Conservation (phyloP, 2,113 vertebrate genomes). For the Naja naja region DNA sequence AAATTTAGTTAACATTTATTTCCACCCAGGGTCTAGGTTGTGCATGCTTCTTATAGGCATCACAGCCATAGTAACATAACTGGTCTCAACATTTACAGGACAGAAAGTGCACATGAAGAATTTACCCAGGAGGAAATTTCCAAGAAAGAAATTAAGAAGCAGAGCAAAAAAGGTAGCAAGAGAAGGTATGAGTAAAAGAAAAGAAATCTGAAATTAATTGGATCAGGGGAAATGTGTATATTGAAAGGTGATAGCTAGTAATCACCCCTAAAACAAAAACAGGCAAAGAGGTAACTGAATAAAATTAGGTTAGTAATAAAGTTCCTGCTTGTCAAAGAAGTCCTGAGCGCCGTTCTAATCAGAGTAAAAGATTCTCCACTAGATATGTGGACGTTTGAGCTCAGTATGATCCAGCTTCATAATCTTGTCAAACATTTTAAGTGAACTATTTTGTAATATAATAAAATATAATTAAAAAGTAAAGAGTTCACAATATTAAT, state of each 20-base stretch:
- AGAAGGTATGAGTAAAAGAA: conserved; percentile 21
- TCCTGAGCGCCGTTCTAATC: too few species aligned
- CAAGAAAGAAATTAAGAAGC: conserved; percentile 27
- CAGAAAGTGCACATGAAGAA: conserved; percentile 24
- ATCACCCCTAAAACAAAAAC: background rate
- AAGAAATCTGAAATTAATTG: conserved; percentile 5
- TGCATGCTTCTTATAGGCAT: background rate
- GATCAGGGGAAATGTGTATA: background rate
- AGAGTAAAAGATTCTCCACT: background rate
- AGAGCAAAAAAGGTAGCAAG: conserved; percentile 27
- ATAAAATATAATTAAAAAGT: background rate
- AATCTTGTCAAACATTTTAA: background rate
- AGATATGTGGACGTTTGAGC: background rate
- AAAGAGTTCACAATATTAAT: background rate
- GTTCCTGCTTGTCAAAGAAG: background rate
- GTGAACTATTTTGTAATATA: background rate
- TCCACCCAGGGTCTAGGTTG: background rate
- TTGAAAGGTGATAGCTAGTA: background rate
- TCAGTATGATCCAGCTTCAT: background rate
- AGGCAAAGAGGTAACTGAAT: background rate
- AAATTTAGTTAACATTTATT: background rate
- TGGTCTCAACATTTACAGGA: conserved; percentile 33
- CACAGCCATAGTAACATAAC: conserved; percentile 6
- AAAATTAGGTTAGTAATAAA: background rate
- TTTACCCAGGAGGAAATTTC: conserved; percentile 16